Evolutionary conservation across 2,113 vertebrate species (phyloP).

Genomic region (Hydrolagus affinis): DNA sequence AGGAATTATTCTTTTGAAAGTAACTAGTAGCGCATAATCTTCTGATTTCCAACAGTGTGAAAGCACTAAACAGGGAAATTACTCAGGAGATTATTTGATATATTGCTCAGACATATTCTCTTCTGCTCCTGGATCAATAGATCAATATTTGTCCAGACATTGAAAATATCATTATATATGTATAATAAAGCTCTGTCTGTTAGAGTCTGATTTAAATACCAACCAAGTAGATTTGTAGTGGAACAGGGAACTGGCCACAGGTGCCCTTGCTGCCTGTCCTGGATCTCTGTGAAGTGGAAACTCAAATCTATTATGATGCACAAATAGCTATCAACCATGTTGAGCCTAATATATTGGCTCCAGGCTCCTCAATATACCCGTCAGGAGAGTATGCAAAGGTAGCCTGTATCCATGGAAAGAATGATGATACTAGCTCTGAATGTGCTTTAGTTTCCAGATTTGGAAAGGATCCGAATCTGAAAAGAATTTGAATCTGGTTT

Average conservation of each 20-base stretch:
- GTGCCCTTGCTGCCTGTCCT: neutral
- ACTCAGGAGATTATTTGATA: neutral
- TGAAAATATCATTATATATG: neutral
- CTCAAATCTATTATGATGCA: neutral
- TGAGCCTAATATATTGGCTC: neutral
- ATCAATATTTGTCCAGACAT: neutral
- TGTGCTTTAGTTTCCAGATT: too few relatives aligned
- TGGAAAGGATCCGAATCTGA: neutral
- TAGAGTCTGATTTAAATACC: neutral
- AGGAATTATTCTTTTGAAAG: neutral
- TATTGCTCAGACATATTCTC: neutral
- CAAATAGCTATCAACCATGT: neutral
- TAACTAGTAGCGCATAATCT: too few relatives aligned
- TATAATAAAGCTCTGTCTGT: neutral
- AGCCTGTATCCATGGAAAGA: neutral
- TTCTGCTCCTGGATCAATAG: neutral
- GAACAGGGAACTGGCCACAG: neutral
- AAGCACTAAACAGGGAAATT: too few relatives aligned
- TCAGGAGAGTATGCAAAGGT: neutral
- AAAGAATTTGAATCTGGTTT: neutral
- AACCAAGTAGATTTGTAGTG: neutral
- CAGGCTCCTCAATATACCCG: neutral
- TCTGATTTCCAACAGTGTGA: neutral
- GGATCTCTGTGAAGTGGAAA: neutral
- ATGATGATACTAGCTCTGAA: neutral